Percentiles rank a stretch among this genome's conserved stretches.
Evolutionary conservation across 1,140 invertebrate genomes (phyloP).

Genomic region (Zaprionus davidi): DNA sequence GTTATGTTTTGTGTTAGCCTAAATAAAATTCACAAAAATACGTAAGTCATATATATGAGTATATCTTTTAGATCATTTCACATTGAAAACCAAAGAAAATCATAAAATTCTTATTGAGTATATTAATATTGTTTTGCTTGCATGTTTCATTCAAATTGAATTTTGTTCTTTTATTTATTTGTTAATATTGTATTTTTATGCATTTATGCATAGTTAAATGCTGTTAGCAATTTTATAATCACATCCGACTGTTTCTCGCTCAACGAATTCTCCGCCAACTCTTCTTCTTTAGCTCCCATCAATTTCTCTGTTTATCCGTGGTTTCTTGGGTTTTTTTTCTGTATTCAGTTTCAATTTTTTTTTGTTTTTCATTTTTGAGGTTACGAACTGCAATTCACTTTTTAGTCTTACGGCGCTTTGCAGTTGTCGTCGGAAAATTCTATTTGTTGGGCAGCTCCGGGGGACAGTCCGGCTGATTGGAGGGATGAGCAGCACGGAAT

Average conservation of each 20-base stretch:
- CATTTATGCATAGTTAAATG: slow-evolving; percentile 80
- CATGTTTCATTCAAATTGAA: slow-evolving; percentile 35
- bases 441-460: slow-evolving; percentile 91
- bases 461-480: slow-evolving; percentile 96
- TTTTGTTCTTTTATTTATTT: slow-evolving; percentile 38
- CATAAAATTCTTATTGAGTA: slow-evolving; percentile 48
- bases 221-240: slow-evolving; percentile 80
- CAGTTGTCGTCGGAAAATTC: slow-evolving; percentile 84
- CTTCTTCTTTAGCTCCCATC: slow-evolving; percentile 18
- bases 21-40: slow-evolving; percentile 82
- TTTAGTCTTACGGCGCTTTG: slow-evolving; percentile 82
- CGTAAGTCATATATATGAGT: slow-evolving; percentile 66
- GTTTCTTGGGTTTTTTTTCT: slow-evolving; percentile 41
- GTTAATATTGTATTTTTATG: slow-evolving; percentile 73
- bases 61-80: slow-evolving; percentile 76
- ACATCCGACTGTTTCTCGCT: slow-evolving; percentile 77
- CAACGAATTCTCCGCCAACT: slow-evolving; percentile 48
- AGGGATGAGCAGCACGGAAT: slow-evolving; percentile 94
- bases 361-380: slow-evolving; percentile 43
- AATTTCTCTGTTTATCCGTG: slow-evolving; percentile 1
- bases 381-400: slow-evolving; percentile 81
- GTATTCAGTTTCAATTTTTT: slow-evolving; percentile 47
- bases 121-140: slow-evolving; percentile 50
- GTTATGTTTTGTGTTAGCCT: slow-evolving; percentile 71
- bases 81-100: slow-evolving; percentile 69